Evolutionary conservation across 35 echinoderm and acorn worm genomes (phyloP).

Genomic region (Apostichopus californicus): DNA sequence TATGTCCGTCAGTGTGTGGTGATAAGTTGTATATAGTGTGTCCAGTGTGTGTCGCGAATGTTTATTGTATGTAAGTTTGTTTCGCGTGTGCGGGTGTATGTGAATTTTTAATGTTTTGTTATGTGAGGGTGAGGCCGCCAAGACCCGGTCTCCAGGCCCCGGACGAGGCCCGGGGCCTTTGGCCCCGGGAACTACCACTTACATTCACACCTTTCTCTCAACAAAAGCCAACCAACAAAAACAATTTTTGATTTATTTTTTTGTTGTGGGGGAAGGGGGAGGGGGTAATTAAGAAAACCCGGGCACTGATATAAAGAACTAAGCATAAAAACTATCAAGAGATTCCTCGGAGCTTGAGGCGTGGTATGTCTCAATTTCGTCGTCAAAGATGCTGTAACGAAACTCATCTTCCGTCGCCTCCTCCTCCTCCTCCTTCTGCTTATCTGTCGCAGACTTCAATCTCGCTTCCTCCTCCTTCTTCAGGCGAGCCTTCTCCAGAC

Average conservation of each 20-base stretch:
- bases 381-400: background rate
- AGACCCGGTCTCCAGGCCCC: background rate
- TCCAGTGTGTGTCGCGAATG: background rate
- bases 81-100: background rate
- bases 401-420: background rate
- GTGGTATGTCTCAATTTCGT: background rate
- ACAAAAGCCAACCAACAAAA: background rate
- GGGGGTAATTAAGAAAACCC: background rate
- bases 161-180: no score
- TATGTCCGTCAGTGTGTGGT: background rate
- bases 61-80: background rate
- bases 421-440: background rate
- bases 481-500: background rate
- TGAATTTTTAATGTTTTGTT: background rate
- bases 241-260: no score
- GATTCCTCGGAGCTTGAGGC: background rate
- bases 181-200: background rate
- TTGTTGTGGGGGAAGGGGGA: background rate
- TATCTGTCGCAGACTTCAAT: background rate
- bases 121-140: background rate
- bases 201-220: background rate
- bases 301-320: background rate
- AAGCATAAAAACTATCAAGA: background rate
- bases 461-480: background rate
- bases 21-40: background rate